Conservation (phyloP, 1,140 invertebrate species). For the Cydia fagiglandana region DNA sequence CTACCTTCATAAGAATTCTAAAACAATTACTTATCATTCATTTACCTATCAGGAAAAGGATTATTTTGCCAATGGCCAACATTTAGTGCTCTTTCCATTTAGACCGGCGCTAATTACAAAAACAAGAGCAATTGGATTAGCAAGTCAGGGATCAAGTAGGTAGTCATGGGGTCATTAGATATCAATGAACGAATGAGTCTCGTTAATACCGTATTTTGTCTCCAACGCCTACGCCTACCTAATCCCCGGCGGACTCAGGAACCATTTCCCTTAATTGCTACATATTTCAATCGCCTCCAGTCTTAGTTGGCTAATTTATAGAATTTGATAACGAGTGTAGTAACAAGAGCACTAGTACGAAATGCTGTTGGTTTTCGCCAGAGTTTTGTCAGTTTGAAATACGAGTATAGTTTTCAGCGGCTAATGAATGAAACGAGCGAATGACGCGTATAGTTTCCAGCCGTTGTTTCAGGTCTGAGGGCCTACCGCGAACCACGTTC, state of each 20-base stretch:
- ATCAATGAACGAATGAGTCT: constrained; percentile 23
- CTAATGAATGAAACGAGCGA: constrained; percentile 15
- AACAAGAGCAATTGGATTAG: not conserved
- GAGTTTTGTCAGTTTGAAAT: not conserved
- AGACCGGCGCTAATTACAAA: too few species aligned
- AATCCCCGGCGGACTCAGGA: not conserved
- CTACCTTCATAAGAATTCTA: too few species aligned
- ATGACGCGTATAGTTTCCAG: constrained; percentile 24
- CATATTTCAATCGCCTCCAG: constrained; percentile 20
- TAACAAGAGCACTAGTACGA: not conserved
- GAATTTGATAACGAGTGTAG: not conserved
- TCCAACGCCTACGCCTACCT: not conserved
- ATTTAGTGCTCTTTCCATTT: too few species aligned
- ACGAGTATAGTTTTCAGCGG: not conserved
- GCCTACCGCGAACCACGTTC: too few species aligned
- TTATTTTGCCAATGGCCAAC: too few species aligned
- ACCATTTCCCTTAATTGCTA: constrained; percentile 24
- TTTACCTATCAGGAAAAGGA: too few species aligned
- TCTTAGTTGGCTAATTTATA: constrained; percentile 10
- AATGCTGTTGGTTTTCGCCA: not conserved
- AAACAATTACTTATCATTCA: too few species aligned
- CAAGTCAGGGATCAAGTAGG: not conserved
- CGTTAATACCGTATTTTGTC: constrained; percentile 15
- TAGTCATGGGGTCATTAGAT: not conserved
- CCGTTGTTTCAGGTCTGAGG: not conserved